Evolutionary conservation across 2,797 vertebrate species (phyloP), one percentile per base, ranked within the genome.

Genomic region (Mionectes olivaceus): DNA sequence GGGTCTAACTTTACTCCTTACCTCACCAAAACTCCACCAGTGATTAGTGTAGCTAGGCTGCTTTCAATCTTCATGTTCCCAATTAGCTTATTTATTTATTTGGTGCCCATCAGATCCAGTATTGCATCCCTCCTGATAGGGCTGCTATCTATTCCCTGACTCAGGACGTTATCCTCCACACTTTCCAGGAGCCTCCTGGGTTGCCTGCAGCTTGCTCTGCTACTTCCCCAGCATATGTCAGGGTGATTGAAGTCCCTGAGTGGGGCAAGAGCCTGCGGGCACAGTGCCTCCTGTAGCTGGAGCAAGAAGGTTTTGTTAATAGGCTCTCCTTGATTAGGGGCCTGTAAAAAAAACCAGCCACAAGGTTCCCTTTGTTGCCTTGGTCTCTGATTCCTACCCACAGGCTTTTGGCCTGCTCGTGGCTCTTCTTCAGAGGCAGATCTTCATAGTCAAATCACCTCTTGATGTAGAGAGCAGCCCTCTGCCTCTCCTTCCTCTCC

Each of bases 1-100:
- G 30, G 24, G 13, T 13, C 8, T 39, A 28, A 33, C 41, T 64
- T 83, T 47, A 25, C 46, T 55, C 41, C 24, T 64, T 5, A 1
- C 33, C 13, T 47, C 33, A n/a, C 30, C 30, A 16, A 33, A 30
- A 47, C 10, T 64, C 12, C 33, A 33, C 41, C 50, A 73, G 0
- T 18, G 17, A n/a, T 53, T 19, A 2, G 33, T 71, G 49, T 30
- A 47, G 33, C 19, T n/a, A 60, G 27, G 14, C 11, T 44, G 18
- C 18, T n/a, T 53, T 27, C n/a, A 27, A 0, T 32, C 17, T 32
- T 44, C 27, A 11, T 0, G 4, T 37, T 53, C n/a, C 19, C 8
- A 23, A 5, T 32, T 16, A 25, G 32, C 56, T 52, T 21, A 25
- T 23, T 70, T 21, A 25, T 23, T 70, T 52, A 17, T 19, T 2